phyloP scores from a whole-genome alignment of 2,888 invertebrate species.

The Hyppa rectilinea region DNA sequence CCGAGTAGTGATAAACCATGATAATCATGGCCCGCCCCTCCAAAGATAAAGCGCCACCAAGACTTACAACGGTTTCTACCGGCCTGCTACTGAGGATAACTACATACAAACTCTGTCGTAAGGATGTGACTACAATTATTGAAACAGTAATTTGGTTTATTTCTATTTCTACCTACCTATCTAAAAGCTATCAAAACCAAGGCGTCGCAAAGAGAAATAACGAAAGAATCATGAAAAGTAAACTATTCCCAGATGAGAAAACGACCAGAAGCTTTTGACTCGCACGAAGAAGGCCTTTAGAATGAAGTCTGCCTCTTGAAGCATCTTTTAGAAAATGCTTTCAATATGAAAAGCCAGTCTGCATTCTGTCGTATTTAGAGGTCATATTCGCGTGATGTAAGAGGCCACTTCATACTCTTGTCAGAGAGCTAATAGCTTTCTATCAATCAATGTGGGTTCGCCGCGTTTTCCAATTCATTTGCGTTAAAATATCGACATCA shows the following conservation, averaged over 20 bases:
- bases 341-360: constrained; percentile 33
- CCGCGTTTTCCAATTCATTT: constrained; percentile 22
- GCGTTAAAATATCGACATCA: background rate
- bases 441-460: background rate
- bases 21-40: too few relatives aligned
- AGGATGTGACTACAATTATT: too few relatives aligned
- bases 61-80: too few relatives aligned
- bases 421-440: constrained; percentile 8
- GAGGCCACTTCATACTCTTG: constrained; percentile 21
- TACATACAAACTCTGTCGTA: too few relatives aligned
- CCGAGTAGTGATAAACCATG: too few relatives aligned
- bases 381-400: constrained; percentile 37
- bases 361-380: constrained; percentile 46
- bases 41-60: too few relatives aligned
- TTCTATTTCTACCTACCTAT: too few relatives aligned
- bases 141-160: too few relatives aligned
- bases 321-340: constrained; percentile 53
- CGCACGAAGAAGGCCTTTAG: constrained; percentile 19
- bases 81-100: too few relatives aligned
- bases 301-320: constrained; percentile 35
- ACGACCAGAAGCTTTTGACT: constrained; percentile 8
- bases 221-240: constrained; percentile 3
- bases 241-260: constrained; percentile 29
- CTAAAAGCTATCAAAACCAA: background rate
- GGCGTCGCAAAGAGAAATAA: background rate